Conservation (phyloP, 2,888 invertebrate species). For the Polylopha cassiicola region DNA sequence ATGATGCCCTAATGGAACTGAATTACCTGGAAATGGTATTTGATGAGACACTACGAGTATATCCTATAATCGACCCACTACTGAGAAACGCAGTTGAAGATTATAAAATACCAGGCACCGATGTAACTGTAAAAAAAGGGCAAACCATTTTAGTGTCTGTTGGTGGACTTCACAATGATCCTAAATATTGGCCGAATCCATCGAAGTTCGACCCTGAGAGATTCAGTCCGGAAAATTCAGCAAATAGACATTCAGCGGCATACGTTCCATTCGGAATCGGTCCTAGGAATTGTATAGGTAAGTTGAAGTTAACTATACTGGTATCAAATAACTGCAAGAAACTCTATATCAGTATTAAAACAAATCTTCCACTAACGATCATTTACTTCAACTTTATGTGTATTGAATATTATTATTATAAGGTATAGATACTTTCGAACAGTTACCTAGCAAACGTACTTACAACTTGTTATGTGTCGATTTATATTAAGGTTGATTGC, state of each 20-base stretch:
- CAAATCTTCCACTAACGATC: too few species aligned
- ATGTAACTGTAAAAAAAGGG: conserved; percentile 37
- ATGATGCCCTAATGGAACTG: conserved; percentile 52
- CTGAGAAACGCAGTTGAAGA: conserved; percentile 43
- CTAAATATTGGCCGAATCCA: conserved; percentile 43
- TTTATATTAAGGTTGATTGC: too few species aligned
- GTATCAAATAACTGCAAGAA: neutral
- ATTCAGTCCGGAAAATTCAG: conserved; percentile 29
- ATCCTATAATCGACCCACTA: conserved; percentile 52
- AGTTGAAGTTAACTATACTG: conserved; percentile 14
- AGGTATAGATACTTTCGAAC: conserved; percentile 1
- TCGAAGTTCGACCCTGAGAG: conserved; percentile 37
- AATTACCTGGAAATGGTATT: conserved; percentile 54
- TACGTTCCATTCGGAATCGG: conserved; percentile 30
- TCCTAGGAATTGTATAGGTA: conserved; percentile 29
- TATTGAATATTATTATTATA: too few species aligned
- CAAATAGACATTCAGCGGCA: conserved; percentile 21
- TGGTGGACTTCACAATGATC: conserved; percentile 47
- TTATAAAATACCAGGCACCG: conserved; percentile 43
- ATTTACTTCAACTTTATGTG: conserved; percentile 23
- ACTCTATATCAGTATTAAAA: neutral
- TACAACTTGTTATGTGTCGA: too few species aligned
- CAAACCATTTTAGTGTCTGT: conserved; percentile 36
- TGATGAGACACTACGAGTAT: conserved; percentile 59
- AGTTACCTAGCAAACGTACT: neutral